Percentiles rank a stretch among this genome's conserved stretches.
phyloP scores from a whole-genome alignment of 2,113 vertebrate species.

The Actenoides lindsayi region DNA sequence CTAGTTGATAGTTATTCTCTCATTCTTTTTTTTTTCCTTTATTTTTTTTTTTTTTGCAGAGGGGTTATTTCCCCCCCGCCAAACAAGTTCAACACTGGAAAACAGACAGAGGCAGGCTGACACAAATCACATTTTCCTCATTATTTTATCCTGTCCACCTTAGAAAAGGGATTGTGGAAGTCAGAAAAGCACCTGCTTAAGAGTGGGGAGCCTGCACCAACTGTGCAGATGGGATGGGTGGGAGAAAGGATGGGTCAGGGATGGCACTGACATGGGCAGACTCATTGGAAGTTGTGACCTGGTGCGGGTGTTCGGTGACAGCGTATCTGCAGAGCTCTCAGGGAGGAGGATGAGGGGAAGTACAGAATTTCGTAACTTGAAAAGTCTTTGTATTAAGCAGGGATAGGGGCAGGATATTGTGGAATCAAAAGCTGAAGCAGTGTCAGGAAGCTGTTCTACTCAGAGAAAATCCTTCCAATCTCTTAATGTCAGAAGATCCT shows the following conservation, averaged over 20 bases:
- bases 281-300: background rate
- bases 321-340: background rate
- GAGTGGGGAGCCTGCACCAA: background rate
- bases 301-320: fast-evolving
- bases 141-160: background rate
- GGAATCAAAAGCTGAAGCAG: slow-evolving; percentile 44
- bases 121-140: background rate
- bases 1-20: background rate
- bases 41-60: background rate
- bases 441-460: slow-evolving; percentile 31
- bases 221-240: background rate
- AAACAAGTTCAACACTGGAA: background rate
- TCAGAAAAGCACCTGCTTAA: background rate
- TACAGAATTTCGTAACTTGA: background rate
- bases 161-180: background rate
- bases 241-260: background rate
- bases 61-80: fast-evolving
- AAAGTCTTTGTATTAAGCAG: slow-evolving; percentile 44
- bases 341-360: background rate
- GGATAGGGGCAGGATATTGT: slow-evolving; percentile 1
- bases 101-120: background rate
- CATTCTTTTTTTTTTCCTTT: too few species aligned
- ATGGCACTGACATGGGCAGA: background rate
- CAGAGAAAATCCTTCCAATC: slow-evolving; percentile 68
- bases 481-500: slow-evolving; percentile 66